These are phyloP conservation scores for Monopterus albus DNA, from an alignment of 2,113 vertebrate species.

Conservation along the genomic window DNA sequence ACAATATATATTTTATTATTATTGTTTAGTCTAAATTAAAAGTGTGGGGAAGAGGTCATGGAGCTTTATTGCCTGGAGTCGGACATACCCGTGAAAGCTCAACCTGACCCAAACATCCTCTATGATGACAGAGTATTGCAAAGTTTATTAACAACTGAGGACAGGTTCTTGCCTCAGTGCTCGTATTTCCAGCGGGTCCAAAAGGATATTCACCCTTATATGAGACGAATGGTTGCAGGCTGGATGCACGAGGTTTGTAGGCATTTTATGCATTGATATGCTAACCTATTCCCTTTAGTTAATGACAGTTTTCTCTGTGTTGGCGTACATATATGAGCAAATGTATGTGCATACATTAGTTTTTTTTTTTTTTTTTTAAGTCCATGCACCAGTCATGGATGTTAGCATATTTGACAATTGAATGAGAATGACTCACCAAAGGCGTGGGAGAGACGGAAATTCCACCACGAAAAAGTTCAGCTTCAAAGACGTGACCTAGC, in stretches of 20 bases:
- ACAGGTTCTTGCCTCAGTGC: conserved; percentile 90
- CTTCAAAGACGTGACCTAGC: conserved; percentile 67
- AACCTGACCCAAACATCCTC: conserved; percentile 89
- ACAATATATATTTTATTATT: conserved; percentile 59
- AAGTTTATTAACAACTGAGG: conserved; percentile 91
- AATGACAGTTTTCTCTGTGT: conserved; percentile 1
- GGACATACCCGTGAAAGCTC: conserved; percentile 86
- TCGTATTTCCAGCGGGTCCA: conserved; percentile 94
- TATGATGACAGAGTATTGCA: conserved; percentile 91
- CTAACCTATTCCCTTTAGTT: conserved; percentile 47
- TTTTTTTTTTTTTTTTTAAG: too few relatives aligned
- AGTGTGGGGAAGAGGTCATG: conserved; percentile 79
- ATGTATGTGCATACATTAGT: too few relatives aligned
- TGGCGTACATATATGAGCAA: background rate
- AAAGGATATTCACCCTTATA: conserved; percentile 93
- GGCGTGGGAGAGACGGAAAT: conserved; percentile 80
- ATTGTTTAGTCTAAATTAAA: conserved; percentile 25
- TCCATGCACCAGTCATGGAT: too few relatives aligned
- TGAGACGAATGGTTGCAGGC: conserved; percentile 93
- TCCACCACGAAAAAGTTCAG: conserved; percentile 68
- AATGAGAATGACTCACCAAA: conserved; percentile 77
- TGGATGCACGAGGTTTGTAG: conserved; percentile 97
- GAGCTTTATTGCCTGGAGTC: conserved; percentile 93
- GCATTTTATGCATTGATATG: conserved; percentile 34
- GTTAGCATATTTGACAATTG: conserved; percentile 64